These are phyloP conservation scores for Pyrocephalus nanus DNA, from an alignment of 2,797 vertebrate species.

Conservation along the genomic window DNA sequence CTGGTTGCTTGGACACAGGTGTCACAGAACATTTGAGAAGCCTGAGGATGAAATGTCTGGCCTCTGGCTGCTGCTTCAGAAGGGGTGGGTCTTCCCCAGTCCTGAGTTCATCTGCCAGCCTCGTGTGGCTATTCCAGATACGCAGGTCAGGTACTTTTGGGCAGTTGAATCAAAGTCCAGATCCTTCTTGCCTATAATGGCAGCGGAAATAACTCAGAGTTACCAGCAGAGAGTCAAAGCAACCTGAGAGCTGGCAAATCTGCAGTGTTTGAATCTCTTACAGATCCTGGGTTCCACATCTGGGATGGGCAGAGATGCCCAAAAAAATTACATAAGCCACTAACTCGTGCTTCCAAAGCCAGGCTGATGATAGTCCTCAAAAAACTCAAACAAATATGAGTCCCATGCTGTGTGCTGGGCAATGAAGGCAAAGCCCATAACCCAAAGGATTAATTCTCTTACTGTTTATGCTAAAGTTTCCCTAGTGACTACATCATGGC, in stretches of 20 bases:
- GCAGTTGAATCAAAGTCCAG: neutral
- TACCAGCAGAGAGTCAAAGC: neutral
- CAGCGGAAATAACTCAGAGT: neutral
- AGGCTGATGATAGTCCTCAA: neutral
- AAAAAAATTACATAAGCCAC: neutral
- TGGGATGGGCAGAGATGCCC: neutral
- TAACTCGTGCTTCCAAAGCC: neutral
- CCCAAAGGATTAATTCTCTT: neutral
- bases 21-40: neutral
- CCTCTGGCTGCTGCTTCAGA: neutral
- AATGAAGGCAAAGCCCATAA: neutral
- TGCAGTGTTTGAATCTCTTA: neutral
- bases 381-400: neutral
- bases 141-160: neutral
- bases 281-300: neutral
- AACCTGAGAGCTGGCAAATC: neutral
- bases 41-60: neutral
- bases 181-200: neutral
- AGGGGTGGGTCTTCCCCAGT: neutral
- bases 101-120: neutral
- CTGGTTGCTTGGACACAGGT: neutral
- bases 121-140: neutral
- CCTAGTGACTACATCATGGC: neutral
- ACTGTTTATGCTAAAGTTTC: neutral
- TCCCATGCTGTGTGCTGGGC: neutral